A percentile compares a stretch with the other conserved stretches of the same genome.
Conservation (phyloP, 2,113 vertebrate genomes). For the Trematocara stigmaticum region DNA sequence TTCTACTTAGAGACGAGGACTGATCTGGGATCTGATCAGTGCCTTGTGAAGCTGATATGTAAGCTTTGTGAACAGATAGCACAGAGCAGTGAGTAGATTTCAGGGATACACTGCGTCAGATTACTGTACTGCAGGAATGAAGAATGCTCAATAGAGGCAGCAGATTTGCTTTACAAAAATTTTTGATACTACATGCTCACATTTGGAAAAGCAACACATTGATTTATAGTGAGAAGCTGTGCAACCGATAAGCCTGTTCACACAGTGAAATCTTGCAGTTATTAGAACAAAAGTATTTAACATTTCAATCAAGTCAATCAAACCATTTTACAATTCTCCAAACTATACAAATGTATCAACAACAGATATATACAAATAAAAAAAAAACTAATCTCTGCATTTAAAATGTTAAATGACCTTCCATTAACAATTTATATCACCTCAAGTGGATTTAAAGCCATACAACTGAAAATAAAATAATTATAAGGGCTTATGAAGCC, state of each 20-base stretch:
- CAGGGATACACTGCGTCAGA: neutral
- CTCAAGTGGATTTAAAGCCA: neutral
- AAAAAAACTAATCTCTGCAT: neutral
- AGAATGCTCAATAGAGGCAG: neutral
- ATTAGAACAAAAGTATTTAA: neutral
- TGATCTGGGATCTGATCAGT: constrained; percentile 25
- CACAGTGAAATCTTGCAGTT: neutral
- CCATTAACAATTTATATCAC: neutral
- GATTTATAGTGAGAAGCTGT: neutral
- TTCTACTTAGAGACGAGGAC: neutral
- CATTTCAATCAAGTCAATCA: neutral
- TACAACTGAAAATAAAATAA: neutral
- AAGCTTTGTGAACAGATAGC: constrained; percentile 29
- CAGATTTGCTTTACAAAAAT: neutral
- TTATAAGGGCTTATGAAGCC: neutral
- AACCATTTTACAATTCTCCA: neutral
- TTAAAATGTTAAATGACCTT: neutral
- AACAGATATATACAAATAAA: neutral
- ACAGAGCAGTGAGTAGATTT: constrained; percentile 21
- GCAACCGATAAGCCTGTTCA: neutral
- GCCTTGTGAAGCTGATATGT: constrained; percentile 25
- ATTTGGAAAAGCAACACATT: neutral
- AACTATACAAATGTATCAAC: neutral
- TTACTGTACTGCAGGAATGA: neutral
- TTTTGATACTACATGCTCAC: neutral